Evolutionary conservation across 1,140 invertebrate genomes (phyloP).

Genomic region (Solenopsis invicta): DNA sequence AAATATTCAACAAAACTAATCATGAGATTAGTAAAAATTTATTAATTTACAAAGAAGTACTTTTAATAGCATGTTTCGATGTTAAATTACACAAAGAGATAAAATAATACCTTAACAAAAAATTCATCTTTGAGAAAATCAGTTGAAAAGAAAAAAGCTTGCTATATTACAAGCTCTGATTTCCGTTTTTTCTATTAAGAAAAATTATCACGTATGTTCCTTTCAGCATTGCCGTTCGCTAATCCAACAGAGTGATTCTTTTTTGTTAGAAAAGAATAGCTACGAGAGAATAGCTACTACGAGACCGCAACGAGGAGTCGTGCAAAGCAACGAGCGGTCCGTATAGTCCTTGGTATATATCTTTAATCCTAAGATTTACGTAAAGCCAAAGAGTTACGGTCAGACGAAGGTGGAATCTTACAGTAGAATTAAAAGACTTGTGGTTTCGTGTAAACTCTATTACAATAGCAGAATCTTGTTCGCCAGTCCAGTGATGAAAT

Average conservation of each 20-base stretch:
- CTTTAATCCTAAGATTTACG: slow-evolving; percentile 67
- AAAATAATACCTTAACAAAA: not conserved
- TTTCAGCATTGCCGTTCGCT: not conserved
- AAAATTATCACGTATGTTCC: slow-evolving; percentile 27
- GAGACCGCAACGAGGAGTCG: slow-evolving; percentile 45
- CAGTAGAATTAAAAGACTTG: slow-evolving; percentile 52
- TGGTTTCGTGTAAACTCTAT: slow-evolving; percentile 29
- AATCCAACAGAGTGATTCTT: slow-evolving; percentile 52
- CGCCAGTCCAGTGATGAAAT: slow-evolving; percentile 19
- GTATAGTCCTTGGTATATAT: slow-evolving; percentile 30
- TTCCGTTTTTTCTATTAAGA: not conserved
- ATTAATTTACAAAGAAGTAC: not conserved
- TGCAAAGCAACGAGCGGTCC: slow-evolving; percentile 37
- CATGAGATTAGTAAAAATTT: not conserved
- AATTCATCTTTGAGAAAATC: not conserved
- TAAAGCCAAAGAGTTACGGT: slow-evolving; percentile 55
- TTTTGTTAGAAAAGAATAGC: slow-evolving; percentile 42
- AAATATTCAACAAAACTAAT: not conserved
- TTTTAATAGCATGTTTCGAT: not conserved
- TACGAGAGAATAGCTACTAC: slow-evolving; percentile 34
- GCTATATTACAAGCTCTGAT: not conserved
- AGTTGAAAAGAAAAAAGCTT: not conserved
- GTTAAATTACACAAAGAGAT: not conserved
- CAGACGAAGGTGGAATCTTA: slow-evolving; percentile 48
- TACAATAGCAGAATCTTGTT: slow-evolving; percentile 48